Conservation (phyloP, 2,888 invertebrate genomes). For the Acrocyrtus sp. region DNA sequence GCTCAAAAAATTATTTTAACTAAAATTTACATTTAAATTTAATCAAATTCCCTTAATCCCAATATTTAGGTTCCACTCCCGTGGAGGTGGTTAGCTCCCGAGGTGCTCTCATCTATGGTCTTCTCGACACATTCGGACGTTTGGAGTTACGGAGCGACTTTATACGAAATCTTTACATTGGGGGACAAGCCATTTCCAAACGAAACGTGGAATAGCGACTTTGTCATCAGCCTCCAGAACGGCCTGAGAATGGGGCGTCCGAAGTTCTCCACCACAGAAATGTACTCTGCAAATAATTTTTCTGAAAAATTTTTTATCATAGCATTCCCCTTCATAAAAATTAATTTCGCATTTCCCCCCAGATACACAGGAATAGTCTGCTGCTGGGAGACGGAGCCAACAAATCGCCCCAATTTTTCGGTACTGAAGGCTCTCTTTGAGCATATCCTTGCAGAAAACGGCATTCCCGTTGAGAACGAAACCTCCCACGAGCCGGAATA, state of each 20-base stretch:
- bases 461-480: too few relatives aligned
- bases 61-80: background rate
- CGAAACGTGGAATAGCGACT: background rate
- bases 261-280: background rate
- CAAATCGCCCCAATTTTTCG: constrained; percentile 18
- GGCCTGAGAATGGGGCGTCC: constrained; percentile 2
- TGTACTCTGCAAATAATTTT: too few relatives aligned
- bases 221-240: background rate
- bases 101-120: background rate
- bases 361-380: constrained; percentile 43
- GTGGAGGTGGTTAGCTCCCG: constrained; percentile 7
- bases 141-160: constrained; percentile 11
- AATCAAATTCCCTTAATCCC: background rate
- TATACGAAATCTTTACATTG: constrained; percentile 19
- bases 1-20: too few relatives aligned
- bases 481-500: too few relatives aligned
- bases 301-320: background rate
- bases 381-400: constrained; percentile 45
- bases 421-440: constrained; percentile 16
- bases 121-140: constrained; percentile 18
- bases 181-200: constrained; percentile 1
- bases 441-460: background rate
- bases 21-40: background rate
- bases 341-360: background rate
- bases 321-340: background rate